These are phyloP conservation scores for Helicoverpa assulta DNA, from an alignment of 2,888 invertebrate species.

Conservation along the genomic window DNA sequence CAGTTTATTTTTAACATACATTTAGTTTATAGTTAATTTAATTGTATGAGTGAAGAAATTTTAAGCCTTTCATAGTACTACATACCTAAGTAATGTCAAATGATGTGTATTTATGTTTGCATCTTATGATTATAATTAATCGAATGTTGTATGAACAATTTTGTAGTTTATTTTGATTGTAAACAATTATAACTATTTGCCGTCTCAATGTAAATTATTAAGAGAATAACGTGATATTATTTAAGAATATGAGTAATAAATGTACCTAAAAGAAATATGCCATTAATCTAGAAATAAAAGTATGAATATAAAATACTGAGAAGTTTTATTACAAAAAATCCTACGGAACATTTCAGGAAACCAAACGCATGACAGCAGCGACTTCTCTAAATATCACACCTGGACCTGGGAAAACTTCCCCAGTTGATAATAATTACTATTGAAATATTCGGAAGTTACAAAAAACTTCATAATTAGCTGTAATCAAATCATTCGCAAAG, in stretches of 20 bases:
- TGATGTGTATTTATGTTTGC: slow-evolving; percentile 42
- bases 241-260: slow-evolving; percentile 72
- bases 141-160: slow-evolving; percentile 44
- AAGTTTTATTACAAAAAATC: slow-evolving; percentile 39
- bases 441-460: no score
- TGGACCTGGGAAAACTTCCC: no score
- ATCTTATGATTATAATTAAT: slow-evolving; percentile 39
- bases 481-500: no score
- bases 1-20: slow-evolving; percentile 54
- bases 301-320: slow-evolving; percentile 29
- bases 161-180: slow-evolving; percentile 50
- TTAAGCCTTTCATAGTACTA: slow-evolving; percentile 26
- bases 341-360: neutral
- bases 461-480: no score
- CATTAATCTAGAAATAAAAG: slow-evolving; percentile 74
- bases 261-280: slow-evolving; percentile 82
- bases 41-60: slow-evolving; percentile 27
- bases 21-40: slow-evolving; percentile 30
- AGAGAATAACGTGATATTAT: slow-evolving; percentile 82
- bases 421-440: no score
- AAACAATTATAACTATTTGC: slow-evolving; percentile 58
- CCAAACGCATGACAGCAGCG: neutral
- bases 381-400: no score
- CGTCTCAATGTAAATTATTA: slow-evolving; percentile 61
- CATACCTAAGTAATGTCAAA: slow-evolving; percentile 19